Conservation (phyloP, 2,888 invertebrate genomes). For the Marasmarcha lunaedactyla region DNA sequence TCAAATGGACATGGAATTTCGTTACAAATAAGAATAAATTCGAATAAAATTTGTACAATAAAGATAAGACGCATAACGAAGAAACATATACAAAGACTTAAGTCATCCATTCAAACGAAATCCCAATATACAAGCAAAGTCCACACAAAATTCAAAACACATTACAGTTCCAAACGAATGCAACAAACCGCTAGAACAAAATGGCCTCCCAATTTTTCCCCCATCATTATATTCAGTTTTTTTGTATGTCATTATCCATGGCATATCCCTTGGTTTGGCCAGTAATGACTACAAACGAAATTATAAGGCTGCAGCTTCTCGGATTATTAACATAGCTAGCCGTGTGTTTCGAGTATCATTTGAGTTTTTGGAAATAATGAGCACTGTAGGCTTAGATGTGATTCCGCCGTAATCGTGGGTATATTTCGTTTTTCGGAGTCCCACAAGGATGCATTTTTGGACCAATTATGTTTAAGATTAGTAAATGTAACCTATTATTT, state of each 20-base stretch:
- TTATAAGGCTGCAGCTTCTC: slow-evolving; percentile 46
- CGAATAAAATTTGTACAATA: too few species aligned
- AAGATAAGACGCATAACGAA: not conserved
- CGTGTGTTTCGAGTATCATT: slow-evolving; percentile 41
- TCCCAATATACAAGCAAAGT: too few species aligned
- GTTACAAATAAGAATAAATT: too few species aligned
- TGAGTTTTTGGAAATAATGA: slow-evolving; percentile 31
- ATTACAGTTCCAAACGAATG: not conserved
- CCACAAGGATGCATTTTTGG: not conserved
- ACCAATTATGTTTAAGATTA: not conserved
- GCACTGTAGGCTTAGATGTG: slow-evolving; percentile 1
- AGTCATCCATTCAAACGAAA: too few species aligned
- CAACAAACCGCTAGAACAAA: slow-evolving; percentile 33
- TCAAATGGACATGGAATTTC: too few species aligned
- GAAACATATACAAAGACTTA: slow-evolving; percentile 13
- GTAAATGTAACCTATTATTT: not conserved
- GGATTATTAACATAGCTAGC: slow-evolving; percentile 60
- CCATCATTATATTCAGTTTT: slow-evolving; percentile 41
- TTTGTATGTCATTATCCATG: slow-evolving; percentile 44
- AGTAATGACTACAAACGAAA: slow-evolving; percentile 62
- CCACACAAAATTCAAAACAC: slow-evolving; percentile 13
- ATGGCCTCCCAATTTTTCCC: slow-evolving; percentile 30
- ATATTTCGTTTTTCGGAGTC: not conserved
- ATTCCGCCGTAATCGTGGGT: not conserved
- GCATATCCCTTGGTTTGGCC: slow-evolving; percentile 35